Base-by-base conservation (phyloP, 2,888 invertebrate species). In the Crepidodera aurea region DNA sequence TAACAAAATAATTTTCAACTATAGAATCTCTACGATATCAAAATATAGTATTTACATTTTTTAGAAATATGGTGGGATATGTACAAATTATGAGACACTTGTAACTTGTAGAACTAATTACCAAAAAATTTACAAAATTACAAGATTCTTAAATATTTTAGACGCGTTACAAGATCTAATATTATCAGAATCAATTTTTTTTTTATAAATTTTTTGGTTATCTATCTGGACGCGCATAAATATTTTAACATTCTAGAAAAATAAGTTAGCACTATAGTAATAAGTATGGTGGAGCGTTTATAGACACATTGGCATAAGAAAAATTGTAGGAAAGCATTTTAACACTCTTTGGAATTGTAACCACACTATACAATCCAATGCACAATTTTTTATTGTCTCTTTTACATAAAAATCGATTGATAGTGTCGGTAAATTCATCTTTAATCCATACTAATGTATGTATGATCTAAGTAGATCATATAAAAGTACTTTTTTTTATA, bases 41-140 rank as follows among this genome's bases (percentile, higher is more conserved):
- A 80, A 81, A 81, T 79, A 81, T 80, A 81, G 74, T 79, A 79
- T 79, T 75, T 80, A 80, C 79, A 80, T 75, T 79, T 79, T 75
- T 79, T 79, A 73, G 79, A 78, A 80, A 78, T 78, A 76, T 75
- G 76, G 75, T 74, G 75, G 76, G 81, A 81, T 81, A 81, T 81
- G 81, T 81, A 80, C 81, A 81, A 71, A 64, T 71, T 70, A 65
- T 60, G 63, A 61, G 64, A 64, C 58, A 60, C 59, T 40, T 62
- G n/a, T 37, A 65, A 56, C n/a, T 44, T n/a, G 12, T 22, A 16
- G 8, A 39, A 15, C 15, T 39, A n/a, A n/a, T n/a, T n/a, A 18
- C 29, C 42, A 32, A 32, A 40, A 42, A 54, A 32, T 27, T 44
- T 6, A 39, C 3, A 1, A 19, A 19, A 16, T 18, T n/a, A n/a